Percentiles rank a stretch among this genome's conserved stretches.
Evolutionary conservation across 37 sponge, comb jelly and placozoan genomes (phyloP).

Genomic region (Petrosia ficiformis): DNA sequence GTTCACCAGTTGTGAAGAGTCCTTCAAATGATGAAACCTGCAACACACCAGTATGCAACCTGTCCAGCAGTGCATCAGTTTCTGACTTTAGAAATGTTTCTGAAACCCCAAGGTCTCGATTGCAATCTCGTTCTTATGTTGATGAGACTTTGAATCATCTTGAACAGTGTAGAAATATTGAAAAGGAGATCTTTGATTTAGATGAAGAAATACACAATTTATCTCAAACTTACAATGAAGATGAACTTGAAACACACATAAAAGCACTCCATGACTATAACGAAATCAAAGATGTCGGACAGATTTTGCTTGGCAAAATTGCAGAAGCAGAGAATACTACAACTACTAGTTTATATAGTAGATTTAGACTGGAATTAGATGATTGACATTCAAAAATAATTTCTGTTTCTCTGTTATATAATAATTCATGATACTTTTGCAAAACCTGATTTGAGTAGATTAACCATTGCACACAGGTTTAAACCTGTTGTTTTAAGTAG

Average conservation of each 20-base stretch:
- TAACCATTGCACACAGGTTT: too few species aligned
- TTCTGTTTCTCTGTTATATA: background rate
- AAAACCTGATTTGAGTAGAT: background rate
- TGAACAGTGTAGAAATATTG: too few species aligned
- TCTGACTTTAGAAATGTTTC: too few species aligned
- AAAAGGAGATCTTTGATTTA: background rate
- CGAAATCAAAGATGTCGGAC: constrained; percentile 86
- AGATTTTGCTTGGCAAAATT: constrained; percentile 83
- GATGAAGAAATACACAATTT: constrained; percentile 38
- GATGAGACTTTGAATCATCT: too few species aligned
- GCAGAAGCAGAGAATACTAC: constrained; percentile 73
- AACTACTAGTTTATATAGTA: constrained; percentile 42
- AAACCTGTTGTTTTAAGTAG: too few species aligned
- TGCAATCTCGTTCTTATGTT: too few species aligned
- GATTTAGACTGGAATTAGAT: constrained; percentile 57
- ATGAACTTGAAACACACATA: constrained; percentile 77
- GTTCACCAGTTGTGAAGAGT: too few species aligned
- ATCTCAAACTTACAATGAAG: constrained; percentile 41
- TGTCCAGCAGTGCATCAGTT: too few species aligned
- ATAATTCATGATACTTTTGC: background rate
- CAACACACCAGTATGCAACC: too few species aligned
- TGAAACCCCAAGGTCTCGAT: too few species aligned
- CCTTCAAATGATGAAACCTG: too few species aligned
- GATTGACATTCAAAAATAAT: constrained; percentile 25
- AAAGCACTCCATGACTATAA: constrained; percentile 88